These are phyloP conservation scores for Hipparchia sbordonii DNA, from an alignment of 2,888 invertebrate genomes.

Conservation along the genomic window DNA sequence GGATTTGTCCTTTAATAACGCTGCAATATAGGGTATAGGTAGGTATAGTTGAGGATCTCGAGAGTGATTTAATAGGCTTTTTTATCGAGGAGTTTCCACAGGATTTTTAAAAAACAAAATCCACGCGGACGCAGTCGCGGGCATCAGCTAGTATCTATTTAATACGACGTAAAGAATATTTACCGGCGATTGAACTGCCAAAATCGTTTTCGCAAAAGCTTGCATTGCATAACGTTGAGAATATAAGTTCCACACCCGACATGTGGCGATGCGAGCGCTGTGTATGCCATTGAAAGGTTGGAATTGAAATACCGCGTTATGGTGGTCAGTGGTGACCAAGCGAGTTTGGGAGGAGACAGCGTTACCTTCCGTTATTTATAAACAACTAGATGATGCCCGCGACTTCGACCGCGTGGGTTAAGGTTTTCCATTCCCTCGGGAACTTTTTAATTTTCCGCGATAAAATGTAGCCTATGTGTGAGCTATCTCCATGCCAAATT, in stretches of 20 bases:
- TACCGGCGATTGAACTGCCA: slow-evolving; percentile 59
- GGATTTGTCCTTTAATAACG: too few species aligned
- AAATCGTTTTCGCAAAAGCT: slow-evolving; percentile 64
- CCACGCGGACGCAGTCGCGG: too few species aligned
- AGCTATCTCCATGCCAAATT: too few species aligned
- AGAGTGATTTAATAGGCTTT: too few species aligned
- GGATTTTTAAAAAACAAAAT: too few species aligned
- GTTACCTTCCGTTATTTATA: not conserved
- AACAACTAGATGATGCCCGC: not conserved
- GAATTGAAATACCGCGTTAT: slow-evolving; percentile 41
- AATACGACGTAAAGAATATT: slow-evolving; percentile 4
- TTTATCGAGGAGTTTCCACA: too few species aligned
- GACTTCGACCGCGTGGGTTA: too few species aligned
- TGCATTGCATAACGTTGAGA: slow-evolving; percentile 72
- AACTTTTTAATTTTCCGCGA: too few species aligned
- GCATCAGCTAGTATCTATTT: not conserved
- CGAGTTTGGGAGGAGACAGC: not conserved
- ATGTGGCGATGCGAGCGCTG: slow-evolving; percentile 51
- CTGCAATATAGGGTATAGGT: too few species aligned
- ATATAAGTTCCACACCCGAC: slow-evolving; percentile 70
- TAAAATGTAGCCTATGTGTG: too few species aligned
- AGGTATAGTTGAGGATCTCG: too few species aligned
- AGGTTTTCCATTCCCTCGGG: too few species aligned
- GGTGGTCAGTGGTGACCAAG: slow-evolving; percentile 20
- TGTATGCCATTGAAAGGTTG: slow-evolving; percentile 35